Conservation (phyloP, 1,140 invertebrate genomes). For the Gonioctena quinquepunctata region DNA sequence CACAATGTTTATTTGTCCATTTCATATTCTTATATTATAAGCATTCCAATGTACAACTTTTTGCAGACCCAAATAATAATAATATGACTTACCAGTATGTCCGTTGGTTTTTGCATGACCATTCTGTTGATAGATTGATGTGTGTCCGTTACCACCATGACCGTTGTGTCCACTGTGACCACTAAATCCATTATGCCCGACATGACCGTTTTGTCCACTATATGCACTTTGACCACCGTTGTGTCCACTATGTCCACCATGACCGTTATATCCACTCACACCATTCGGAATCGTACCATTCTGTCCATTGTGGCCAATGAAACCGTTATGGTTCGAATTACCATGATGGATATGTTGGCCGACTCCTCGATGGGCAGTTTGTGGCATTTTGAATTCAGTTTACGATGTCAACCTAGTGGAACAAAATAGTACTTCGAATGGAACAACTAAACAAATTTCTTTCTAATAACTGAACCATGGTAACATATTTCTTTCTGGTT, state of each 20-base stretch:
- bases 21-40: too few relatives aligned
- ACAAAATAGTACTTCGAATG: too few relatives aligned
- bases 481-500: too few relatives aligned
- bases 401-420: too few relatives aligned
- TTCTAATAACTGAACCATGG: neutral
- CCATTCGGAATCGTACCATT: neutral
- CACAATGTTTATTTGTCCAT: too few relatives aligned
- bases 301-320: neutral
- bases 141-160: neutral
- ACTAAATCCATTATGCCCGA: neutral
- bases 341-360: neutral
- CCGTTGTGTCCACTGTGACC: slow-evolving; percentile 10
- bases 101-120: slow-evolving; percentile 1
- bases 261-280: neutral
- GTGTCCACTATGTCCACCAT: neutral
- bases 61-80: too few relatives aligned
- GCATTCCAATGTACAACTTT: too few relatives aligned
- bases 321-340: neutral
- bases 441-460: neutral
- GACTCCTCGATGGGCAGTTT: neutral
- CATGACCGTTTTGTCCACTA: neutral
- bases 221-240: neutral
- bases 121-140: slow-evolving; percentile 1
- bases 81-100: slow-evolving; percentile 7
- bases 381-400: neutral